These are phyloP conservation scores for Melipona bicolor DNA, from an alignment of 2,888 invertebrate genomes.

Conservation along the genomic window DNA sequence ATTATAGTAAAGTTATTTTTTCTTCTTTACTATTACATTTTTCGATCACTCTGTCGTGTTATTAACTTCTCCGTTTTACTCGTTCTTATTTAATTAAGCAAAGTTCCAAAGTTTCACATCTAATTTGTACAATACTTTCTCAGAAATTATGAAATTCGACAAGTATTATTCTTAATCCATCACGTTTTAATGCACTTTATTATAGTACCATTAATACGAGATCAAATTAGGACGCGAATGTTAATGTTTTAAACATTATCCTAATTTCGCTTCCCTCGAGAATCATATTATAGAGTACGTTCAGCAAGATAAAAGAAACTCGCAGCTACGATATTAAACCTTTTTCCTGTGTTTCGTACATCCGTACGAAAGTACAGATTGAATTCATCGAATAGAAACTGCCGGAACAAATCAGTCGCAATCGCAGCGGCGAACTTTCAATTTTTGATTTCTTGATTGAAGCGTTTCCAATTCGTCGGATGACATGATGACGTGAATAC, in stretches of 20 bases:
- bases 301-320: not conserved
- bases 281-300: not conserved
- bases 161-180: too few relatives aligned
- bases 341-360: not conserved
- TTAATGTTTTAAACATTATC: not conserved
- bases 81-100: too few relatives aligned
- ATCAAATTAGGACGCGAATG: not conserved
- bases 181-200: not conserved
- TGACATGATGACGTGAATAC: not conserved
- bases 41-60: too few relatives aligned
- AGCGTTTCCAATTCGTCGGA: not conserved
- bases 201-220: accelerated
- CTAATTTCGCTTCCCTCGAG: not conserved
- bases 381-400: not conserved
- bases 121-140: too few relatives aligned
- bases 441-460: not conserved
- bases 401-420: not conserved
- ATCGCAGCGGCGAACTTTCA: not conserved
- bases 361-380: not conserved
- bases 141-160: too few relatives aligned
- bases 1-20: too few relatives aligned
- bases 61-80: too few relatives aligned
- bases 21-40: too few relatives aligned
- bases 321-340: not conserved
- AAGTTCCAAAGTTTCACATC: too few relatives aligned